Evolutionary conservation across 2,113 vertebrate species (phyloP).

Genomic region (Nesogale talazaci): DNA sequence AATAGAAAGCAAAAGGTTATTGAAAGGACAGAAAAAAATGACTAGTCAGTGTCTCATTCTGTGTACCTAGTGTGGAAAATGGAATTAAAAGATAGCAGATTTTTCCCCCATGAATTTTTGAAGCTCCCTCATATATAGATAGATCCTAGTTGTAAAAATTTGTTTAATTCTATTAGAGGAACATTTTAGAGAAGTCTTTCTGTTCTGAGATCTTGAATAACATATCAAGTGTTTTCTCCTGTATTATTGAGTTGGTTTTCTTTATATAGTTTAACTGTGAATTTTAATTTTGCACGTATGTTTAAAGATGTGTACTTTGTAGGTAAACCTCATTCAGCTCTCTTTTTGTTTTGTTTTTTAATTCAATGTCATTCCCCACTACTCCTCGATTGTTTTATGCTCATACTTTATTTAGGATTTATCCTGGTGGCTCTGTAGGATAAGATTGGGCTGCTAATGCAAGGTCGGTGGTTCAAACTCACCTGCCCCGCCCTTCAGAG

Average conservation of each 20-base stretch:
- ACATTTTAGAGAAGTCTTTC: not conserved
- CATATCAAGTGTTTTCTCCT: not conserved
- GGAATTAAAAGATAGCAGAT: too few relatives aligned
- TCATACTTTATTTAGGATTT: not conserved
- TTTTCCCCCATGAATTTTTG: too few relatives aligned
- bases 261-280: not conserved
- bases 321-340: not conserved
- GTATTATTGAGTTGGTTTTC: not conserved
- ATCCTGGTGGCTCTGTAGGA: too few relatives aligned
- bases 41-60: too few relatives aligned
- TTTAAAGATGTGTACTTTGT: not conserved
- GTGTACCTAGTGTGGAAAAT: too few relatives aligned
- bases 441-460: too few relatives aligned
- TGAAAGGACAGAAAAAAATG: too few relatives aligned
- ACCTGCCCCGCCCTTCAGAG: too few relatives aligned
- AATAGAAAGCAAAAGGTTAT: too few relatives aligned
- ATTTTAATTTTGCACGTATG: not conserved
- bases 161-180: not conserved
- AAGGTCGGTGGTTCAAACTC: too few relatives aligned
- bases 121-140: too few relatives aligned
- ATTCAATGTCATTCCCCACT: not conserved
- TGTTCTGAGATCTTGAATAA: not conserved
- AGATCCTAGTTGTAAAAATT: too few relatives aligned
- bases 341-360: not conserved
- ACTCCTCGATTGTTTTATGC: not conserved